Conservation (phyloP, 2,113 vertebrate species). For the Callocephalon fimbriatum region DNA sequence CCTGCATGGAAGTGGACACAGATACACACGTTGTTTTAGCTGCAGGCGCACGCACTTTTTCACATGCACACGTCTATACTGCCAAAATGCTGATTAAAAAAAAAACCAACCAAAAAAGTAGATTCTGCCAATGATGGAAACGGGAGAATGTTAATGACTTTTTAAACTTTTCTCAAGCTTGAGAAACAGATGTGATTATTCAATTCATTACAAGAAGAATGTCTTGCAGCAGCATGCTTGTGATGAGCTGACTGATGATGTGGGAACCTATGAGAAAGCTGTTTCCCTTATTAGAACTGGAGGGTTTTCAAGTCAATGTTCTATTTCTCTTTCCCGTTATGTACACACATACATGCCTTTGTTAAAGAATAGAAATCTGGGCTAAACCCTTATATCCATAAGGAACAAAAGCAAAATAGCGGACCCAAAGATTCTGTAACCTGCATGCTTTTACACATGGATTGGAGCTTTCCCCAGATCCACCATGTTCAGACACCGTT, state of each 20-base stretch:
- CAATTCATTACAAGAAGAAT: constrained; percentile 63
- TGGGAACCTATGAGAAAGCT: constrained; percentile 81
- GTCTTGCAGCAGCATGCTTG: constrained; percentile 67
- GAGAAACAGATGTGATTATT: constrained; percentile 75
- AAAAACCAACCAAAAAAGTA: background rate
- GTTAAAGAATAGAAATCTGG: constrained; percentile 42
- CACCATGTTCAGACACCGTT: background rate
- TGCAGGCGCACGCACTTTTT: background rate
- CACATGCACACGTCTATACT: background rate
- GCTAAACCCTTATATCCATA: background rate
- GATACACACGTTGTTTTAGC: rapidly evolving
- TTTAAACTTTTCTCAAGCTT: constrained; percentile 74
- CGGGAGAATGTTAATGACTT: constrained; percentile 60
- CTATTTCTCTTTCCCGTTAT: constrained; percentile 45
- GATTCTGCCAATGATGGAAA: constrained; percentile 44
- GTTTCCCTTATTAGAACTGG: constrained; percentile 80
- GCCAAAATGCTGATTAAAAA: background rate
- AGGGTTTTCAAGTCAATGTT: constrained; percentile 58
- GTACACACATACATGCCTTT: constrained; percentile 57
- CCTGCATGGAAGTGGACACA: rapidly evolving
- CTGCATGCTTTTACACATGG: background rate
- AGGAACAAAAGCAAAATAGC: background rate
- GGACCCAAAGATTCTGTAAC: background rate
- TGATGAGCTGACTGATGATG: constrained; percentile 80
- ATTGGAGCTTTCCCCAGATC: background rate